Evolutionary conservation across 2,888 invertebrate species (phyloP).

Genomic region (Cheilosia grossa): DNA sequence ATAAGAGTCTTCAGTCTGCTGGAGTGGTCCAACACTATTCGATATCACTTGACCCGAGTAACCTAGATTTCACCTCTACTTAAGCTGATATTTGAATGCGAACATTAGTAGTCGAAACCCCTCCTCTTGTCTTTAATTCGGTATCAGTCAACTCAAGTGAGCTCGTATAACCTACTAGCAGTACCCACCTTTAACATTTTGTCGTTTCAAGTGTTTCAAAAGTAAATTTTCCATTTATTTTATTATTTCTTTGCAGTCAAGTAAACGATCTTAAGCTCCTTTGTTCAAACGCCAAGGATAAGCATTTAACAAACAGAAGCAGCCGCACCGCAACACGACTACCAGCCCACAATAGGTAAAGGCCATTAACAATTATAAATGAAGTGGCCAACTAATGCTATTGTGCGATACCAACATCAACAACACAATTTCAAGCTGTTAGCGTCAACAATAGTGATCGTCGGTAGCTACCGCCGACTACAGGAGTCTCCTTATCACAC

Average conservation of each 20-base stretch:
- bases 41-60: too few relatives aligned
- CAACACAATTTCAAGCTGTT: conserved; percentile 35
- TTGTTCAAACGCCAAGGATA: conserved; percentile 11
- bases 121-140: too few relatives aligned
- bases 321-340: neutral
- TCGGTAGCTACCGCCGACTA: conserved; percentile 26
- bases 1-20: too few relatives aligned
- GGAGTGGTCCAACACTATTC: too few relatives aligned
- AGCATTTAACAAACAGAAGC: neutral
- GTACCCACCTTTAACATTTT: too few relatives aligned
- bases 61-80: too few relatives aligned
- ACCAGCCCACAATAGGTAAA: conserved; percentile 18
- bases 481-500: conserved; percentile 40
- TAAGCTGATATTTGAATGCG: too few relatives aligned
- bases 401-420: conserved; percentile 59
- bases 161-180: too few relatives aligned
- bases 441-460: conserved; percentile 22
- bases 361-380: conserved; percentile 51
- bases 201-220: neutral
- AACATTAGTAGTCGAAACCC: too few relatives aligned
- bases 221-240: neutral
- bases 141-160: neutral
- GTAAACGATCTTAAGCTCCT: neutral
- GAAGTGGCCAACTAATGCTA: conserved; percentile 57
- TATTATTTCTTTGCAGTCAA: conserved; percentile 19